phyloP scores from a whole-genome alignment of 1,140 invertebrate species.

The Panulirus ornatus region DNA sequence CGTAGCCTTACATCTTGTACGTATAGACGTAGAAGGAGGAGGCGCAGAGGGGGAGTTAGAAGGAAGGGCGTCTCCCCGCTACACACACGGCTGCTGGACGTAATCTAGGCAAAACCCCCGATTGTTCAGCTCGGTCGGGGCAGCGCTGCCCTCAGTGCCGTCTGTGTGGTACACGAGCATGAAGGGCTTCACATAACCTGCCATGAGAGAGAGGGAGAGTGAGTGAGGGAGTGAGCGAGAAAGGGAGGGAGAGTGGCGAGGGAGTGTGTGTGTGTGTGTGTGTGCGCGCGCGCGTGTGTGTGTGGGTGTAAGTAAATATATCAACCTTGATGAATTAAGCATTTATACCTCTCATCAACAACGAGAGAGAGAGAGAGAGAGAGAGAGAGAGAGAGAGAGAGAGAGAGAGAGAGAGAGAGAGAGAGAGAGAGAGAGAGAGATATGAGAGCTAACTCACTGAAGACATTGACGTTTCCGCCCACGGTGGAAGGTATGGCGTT shows the following conservation, averaged over 20 bases:
- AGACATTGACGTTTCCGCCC: slow-evolving; percentile 45
- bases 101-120: slow-evolving; percentile 90
- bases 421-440: slow-evolving; percentile 13
- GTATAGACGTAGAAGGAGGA: no score
- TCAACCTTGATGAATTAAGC: no score
- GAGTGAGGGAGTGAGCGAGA: not conserved
- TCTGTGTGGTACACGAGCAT: slow-evolving; percentile 74
- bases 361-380: no score
- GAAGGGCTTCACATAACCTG: slow-evolving; percentile 75
- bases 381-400: no score
- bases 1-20: no score
- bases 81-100: slow-evolving; percentile 87
- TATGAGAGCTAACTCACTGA: slow-evolving; percentile 46
- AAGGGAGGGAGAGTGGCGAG: not conserved
- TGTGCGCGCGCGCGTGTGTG: not conserved
- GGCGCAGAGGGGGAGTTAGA: no score
- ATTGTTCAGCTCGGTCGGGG: slow-evolving; percentile 77
- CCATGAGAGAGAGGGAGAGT: not conserved
- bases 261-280: not conserved
- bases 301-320: not conserved
- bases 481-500: slow-evolving; percentile 80
- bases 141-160: slow-evolving; percentile 55
- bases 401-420: no score
- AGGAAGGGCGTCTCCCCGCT: not conserved
- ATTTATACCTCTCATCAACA: no score